These are phyloP conservation scores for Tamias sibiricus DNA, from an alignment of 2,113 vertebrate genomes.

Conservation along the genomic window DNA sequence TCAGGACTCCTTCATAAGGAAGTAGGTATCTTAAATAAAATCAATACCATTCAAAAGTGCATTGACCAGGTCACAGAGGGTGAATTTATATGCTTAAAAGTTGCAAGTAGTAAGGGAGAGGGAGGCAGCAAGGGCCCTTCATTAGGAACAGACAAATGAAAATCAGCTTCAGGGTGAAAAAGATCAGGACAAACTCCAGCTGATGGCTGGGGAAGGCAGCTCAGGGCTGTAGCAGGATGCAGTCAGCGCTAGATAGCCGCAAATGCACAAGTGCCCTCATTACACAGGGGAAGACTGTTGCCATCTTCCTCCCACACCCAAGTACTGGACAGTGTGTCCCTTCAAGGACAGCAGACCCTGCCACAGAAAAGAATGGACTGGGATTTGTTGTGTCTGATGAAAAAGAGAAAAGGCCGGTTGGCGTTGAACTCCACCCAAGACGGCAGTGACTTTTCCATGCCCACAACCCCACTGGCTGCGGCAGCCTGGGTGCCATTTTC, in stretches of 20 bases:
- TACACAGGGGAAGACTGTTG: fast-evolving
- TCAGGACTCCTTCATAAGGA: not conserved
- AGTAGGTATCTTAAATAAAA: not conserved
- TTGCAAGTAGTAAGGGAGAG: not conserved
- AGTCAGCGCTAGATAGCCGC: not conserved
- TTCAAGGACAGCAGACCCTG: constrained; percentile 85
- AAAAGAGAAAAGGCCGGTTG: constrained; percentile 86
- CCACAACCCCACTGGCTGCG: constrained; percentile 73
- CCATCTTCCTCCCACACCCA: not conserved
- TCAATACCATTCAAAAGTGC: not conserved
- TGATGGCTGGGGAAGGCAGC: not conserved
- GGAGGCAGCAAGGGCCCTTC: not conserved
- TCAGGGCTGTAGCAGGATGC: fast-evolving
- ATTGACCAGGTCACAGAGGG: not conserved
- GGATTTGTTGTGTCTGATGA: constrained; percentile 84
- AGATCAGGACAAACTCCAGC: not conserved
- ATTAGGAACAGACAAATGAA: not conserved
- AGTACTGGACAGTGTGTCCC: not conserved
- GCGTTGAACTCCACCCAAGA: constrained; percentile 80
- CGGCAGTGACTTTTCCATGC: constrained; percentile 48
- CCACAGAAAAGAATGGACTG: constrained; percentile 83
- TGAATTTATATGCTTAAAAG: constrained; percentile 11
- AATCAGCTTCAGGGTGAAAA: not conserved
- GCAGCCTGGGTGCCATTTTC: constrained; percentile 85
- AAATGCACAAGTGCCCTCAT: not conserved